Conservation (phyloP, 1,140 invertebrate genomes). For the Sminthurinus signatus region DNA sequence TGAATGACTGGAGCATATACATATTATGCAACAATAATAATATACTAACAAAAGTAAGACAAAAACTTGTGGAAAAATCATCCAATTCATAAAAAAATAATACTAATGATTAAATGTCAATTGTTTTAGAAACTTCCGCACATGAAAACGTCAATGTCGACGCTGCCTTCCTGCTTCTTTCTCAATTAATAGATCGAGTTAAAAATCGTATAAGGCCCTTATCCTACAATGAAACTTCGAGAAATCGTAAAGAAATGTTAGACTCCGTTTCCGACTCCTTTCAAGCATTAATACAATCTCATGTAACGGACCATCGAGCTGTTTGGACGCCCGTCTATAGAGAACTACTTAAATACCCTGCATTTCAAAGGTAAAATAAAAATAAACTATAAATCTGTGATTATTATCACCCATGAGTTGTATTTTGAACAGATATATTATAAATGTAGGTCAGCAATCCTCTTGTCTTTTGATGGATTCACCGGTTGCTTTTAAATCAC, state of each 20-base stretch:
- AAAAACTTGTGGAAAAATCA: no score
- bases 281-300: conserved; percentile 71
- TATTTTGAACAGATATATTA: no score
- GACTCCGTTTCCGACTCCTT: conserved; percentile 83
- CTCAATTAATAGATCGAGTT: conserved; percentile 81
- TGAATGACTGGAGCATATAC: no score
- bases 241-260: conserved; percentile 76
- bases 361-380: conserved; percentile 40
- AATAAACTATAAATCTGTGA: no score
- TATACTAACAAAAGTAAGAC: no score
- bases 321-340: conserved; percentile 53
- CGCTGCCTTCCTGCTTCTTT: conserved; percentile 82
- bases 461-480: no score
- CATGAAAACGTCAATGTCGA: conserved; percentile 97
- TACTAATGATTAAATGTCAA: no score
- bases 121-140: conserved; percentile 90
- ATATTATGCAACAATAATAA: no score
- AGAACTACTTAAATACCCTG: conserved; percentile 40
- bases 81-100: no score
- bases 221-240: conserved; percentile 78
- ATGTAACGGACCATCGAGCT: conserved; percentile 70
- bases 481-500: no score
- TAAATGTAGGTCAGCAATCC: no score
- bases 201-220: conserved; percentile 64
- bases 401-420: no score